phyloP scores from a whole-genome alignment of 2,888 invertebrate species.

The Polyploca ridens region DNA sequence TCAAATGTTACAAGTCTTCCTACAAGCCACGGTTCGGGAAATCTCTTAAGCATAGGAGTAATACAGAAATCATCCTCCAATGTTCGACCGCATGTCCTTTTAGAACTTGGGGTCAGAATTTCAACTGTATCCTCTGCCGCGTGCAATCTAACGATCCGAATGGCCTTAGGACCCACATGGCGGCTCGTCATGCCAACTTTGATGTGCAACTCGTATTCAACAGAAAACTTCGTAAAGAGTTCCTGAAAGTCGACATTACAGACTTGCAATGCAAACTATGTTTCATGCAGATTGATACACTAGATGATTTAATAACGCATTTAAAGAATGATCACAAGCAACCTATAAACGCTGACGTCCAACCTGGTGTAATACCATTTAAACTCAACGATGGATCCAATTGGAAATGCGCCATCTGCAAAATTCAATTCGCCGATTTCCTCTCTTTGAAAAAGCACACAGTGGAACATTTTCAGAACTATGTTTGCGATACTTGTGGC shows the following conservation, averaged over 20 bases:
- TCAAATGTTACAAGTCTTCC: constrained; percentile 72
- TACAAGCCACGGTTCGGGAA: constrained; percentile 76
- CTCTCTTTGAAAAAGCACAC: constrained; percentile 73
- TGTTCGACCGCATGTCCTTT: constrained; percentile 78
- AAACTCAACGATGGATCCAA: constrained; percentile 70
- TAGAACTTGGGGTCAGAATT: constrained; percentile 78
- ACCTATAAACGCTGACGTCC: constrained; percentile 71
- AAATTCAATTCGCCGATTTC: constrained; percentile 71
- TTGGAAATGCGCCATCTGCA: constrained; percentile 77
- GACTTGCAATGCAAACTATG: constrained; percentile 77
- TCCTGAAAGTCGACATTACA: constrained; percentile 74
- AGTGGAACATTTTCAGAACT: constrained; percentile 74
- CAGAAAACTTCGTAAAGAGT: constrained; percentile 73
- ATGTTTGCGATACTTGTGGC: constrained; percentile 77
- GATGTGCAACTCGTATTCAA: constrained; percentile 73
- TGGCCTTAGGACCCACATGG: constrained; percentile 74
- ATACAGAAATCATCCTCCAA: constrained; percentile 75
- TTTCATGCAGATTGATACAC: constrained; percentile 65
- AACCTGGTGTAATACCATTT: constrained; percentile 76
- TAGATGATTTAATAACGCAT: constrained; percentile 69
- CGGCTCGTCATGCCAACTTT: constrained; percentile 70
- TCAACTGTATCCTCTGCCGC: constrained; percentile 74
- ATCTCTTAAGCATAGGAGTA: constrained; percentile 71
- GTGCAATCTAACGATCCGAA: constrained; percentile 76
- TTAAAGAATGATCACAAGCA: constrained; percentile 77